A percentile compares a stretch with the other conserved stretches of the same genome.
Evolutionary conservation across 2,888 invertebrate species (phyloP).

Genomic region (Imbricaverruca yamaguchii): DNA sequence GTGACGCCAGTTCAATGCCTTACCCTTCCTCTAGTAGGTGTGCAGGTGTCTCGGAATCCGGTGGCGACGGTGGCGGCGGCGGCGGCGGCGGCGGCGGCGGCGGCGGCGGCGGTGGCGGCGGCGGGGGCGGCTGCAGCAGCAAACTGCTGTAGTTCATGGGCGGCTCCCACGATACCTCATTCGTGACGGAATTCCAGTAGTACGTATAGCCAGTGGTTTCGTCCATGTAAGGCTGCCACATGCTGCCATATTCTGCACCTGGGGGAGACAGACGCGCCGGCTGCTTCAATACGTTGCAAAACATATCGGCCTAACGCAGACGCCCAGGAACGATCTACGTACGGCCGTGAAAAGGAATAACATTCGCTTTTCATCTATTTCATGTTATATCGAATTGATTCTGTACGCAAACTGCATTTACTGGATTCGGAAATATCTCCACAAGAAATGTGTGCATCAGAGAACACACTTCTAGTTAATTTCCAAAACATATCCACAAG

Average conservation of each 20-base stretch:
- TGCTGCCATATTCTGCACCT: constrained; percentile 36
- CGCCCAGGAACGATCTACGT: too few relatives aligned
- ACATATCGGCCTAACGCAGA: too few relatives aligned
- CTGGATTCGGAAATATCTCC: too few relatives aligned
- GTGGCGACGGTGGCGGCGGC: not conserved
- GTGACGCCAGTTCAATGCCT: not conserved
- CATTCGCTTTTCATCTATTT: too few relatives aligned
- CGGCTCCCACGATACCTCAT: constrained; percentile 57
- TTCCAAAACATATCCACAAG: too few relatives aligned
- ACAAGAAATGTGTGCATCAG: too few relatives aligned
- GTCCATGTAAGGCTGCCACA: constrained; percentile 59
- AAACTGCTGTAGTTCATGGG: constrained; percentile 39
- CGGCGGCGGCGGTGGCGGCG: not conserved
- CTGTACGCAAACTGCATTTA: too few relatives aligned
- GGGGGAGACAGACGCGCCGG: too few relatives aligned
- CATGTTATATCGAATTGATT: too few relatives aligned
- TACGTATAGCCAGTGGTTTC: constrained; percentile 54
- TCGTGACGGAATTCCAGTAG: constrained; percentile 57
- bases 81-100: not conserved
- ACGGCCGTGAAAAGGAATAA: too few relatives aligned
- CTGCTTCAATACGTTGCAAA: too few relatives aligned
- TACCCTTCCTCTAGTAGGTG: not conserved
- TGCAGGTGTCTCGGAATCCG: not conserved
- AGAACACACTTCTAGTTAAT: too few relatives aligned
- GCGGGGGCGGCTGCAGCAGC: constrained; percentile 11